These are phyloP conservation scores for Synanthedon formicaeformis DNA, from an alignment of 2,888 invertebrate genomes.

Conservation along the genomic window DNA sequence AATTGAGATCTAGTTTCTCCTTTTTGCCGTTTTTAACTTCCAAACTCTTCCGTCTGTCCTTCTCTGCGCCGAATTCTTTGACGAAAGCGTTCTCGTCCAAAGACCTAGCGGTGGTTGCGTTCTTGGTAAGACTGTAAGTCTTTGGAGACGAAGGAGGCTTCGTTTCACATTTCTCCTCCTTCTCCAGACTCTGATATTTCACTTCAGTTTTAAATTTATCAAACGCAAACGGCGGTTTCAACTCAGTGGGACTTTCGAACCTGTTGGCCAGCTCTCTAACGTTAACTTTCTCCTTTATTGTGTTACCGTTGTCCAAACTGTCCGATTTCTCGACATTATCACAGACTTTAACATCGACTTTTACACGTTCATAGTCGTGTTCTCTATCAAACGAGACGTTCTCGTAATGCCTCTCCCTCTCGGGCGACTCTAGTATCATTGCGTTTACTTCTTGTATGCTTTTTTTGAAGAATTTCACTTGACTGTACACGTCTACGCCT, in stretches of 20 bases:
- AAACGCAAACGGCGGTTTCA: slow-evolving; percentile 68
- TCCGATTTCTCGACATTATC: slow-evolving; percentile 26
- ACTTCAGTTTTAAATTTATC: slow-evolving; percentile 58
- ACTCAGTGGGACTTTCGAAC: slow-evolving; percentile 75
- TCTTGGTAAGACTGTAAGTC: slow-evolving; percentile 68
- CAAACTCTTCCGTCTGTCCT: slow-evolving; percentile 70
- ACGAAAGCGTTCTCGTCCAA: slow-evolving; percentile 81
- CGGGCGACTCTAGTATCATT: slow-evolving; percentile 43
- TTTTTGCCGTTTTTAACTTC: slow-evolving; percentile 74
- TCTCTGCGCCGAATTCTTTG: slow-evolving; percentile 72
- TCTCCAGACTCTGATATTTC: slow-evolving; percentile 48
- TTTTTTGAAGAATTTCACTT: slow-evolving; percentile 80
- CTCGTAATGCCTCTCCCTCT: slow-evolving; percentile 42
- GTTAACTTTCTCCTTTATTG: slow-evolving; percentile 26
- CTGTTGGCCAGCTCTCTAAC: slow-evolving; percentile 74
- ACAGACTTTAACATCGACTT: slow-evolving; percentile 44
- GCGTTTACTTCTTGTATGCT: slow-evolving; percentile 82
- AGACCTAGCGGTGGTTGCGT: slow-evolving; percentile 74
- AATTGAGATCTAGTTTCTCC: slow-evolving; percentile 63
- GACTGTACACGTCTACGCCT: slow-evolving; percentile 74
- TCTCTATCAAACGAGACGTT: slow-evolving; percentile 37
- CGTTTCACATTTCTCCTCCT: slow-evolving; percentile 24
- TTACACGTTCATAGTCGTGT: slow-evolving; percentile 50
- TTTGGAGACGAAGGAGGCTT: slow-evolving; percentile 75
- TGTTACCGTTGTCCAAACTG: slow-evolving; percentile 42